Base-by-base conservation (phyloP, 2,797 vertebrate species). In the Chelon auratus region DNA sequence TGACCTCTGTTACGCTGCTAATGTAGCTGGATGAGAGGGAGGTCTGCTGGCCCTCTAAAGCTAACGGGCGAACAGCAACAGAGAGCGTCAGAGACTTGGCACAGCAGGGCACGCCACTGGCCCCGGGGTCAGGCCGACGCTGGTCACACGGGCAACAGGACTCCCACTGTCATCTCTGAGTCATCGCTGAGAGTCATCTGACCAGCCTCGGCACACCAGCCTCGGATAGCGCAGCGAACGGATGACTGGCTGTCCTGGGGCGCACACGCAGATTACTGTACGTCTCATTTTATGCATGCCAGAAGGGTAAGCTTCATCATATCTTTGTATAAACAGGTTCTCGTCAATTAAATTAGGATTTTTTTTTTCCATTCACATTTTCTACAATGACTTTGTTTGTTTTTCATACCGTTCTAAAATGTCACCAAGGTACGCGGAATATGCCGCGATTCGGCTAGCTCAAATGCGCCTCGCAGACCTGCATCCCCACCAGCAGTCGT, bases 1-100 rank as follows among this genome's bases (percentile, higher is more conserved):
- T 68, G 82, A 87, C 85, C 86, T 89, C 78, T 57, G 78, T 91
- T 85, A 87, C 75, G 65, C 69, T 55, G 26, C 72, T 79, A 78
- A 84, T 65, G 82, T 64, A 74, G 78, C 72, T 59, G 63, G 75
- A 80, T 72, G 78, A 70, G 80, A 62, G 57, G 22, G 36, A 57
- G 70, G 43, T 69, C 72, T 6, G 51, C 72, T 62, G 42, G 62
- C 62, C 26, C 30, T 11, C 72, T 69, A 3, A 6, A 61, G 58
- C 57, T 79, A 77, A 84, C 78, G 81, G 77, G 9, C n/a, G 62
- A 66, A 26, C 62, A 42, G 53, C 81, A 76, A 51, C 60, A 75
- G 74, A 68, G 66, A 63, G 77, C 56, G 4, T 75, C 63, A 52
- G 62, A 71, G 79, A 60, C 68, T 62, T 33, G 72, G 75, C 75